Evolutionary conservation across 2,113 vertebrate species (phyloP), one percentile per base, ranked within the genome.

Genomic region (Channa maculata): DNA sequence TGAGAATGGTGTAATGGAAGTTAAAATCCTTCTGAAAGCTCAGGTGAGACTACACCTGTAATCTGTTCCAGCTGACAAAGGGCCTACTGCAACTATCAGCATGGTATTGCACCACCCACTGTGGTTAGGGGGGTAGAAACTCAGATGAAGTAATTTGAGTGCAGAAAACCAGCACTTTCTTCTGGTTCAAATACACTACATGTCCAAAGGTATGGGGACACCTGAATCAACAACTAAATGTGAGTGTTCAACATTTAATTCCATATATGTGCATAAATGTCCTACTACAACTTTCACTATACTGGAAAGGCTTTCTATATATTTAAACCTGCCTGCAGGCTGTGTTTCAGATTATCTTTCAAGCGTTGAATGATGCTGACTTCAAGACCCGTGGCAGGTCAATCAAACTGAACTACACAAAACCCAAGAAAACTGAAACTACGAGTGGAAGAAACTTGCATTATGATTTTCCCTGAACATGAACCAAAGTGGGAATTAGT

Each of bases 41-140:
- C 50, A 64, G 58, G 62, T 68, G 67, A 63, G 48, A 48, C 34
- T 43, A 70, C 60, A 75, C 33, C 51, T 61, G 61, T 67, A 48
- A 12, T 54, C 12, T 10, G 5, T 46, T 57, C 61, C 24, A 54
- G 44, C 15, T 57, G 41, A 45, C 13, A 14, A 38, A 5, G 3
- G 36, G 8, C 15, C 10, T 60, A n/a, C 13, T 38, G 13, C 53
- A 73, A 33, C 6, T 6, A 37, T 51, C 38, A 57, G 12, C 11
- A 12, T 41, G 10, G 10, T 41, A 13, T 11, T 14, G 2, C 65
- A 49, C 50, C 24, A n/a, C 46, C 45, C 33, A 8, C 33, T 34
- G 5, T 41, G 8, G 61, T 6, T 2, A 7, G 8, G 11, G 53
- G 49, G 24, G 24, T 24, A 24, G 24, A 24, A 24, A 24, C 24